These are phyloP conservation scores for Oncorhynchus keta DNA, from an alignment of 2,113 vertebrate species.

Conservation along the genomic window DNA sequence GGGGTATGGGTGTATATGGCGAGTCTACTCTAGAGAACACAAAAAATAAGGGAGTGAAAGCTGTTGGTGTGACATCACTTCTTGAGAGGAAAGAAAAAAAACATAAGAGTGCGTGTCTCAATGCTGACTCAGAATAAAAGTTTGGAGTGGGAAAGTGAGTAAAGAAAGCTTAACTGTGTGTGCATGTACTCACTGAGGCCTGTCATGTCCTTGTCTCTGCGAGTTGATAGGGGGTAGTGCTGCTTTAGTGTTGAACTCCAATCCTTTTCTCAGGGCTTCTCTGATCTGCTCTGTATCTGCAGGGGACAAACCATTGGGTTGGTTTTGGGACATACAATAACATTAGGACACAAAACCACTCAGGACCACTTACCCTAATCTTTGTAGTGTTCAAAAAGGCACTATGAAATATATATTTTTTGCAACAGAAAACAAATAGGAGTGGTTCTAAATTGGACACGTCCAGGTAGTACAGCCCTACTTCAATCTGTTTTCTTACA, in stretches of 20 bases:
- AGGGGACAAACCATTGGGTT: constrained; percentile 34
- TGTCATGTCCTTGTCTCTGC: constrained; percentile 88
- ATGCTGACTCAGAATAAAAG: no score
- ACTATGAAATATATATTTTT: no score
- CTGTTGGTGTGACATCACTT: background rate
- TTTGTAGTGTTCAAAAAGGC: no score
- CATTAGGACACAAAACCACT: constrained; percentile 5
- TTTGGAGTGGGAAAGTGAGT: no score
- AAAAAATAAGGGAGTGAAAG: constrained; percentile 17
- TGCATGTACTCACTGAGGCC: constrained; percentile 87
- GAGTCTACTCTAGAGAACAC: no score
- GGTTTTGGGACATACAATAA: constrained; percentile 1
- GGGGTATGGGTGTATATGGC: no score
- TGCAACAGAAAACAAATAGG: no score
- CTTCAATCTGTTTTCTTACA: no score
- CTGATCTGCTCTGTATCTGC: constrained; percentile 98
- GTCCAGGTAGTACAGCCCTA: no score
- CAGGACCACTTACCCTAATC: background rate
- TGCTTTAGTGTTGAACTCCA: constrained; percentile 96
- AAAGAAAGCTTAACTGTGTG: background rate
- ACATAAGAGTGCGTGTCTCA: no score
- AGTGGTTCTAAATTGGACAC: no score
- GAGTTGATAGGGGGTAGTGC: constrained; percentile 91
- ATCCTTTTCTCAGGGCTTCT: constrained; percentile 93
- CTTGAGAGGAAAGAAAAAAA: no score